Percentiles rank a stretch among this genome's conserved stretches.
phyloP scores from a whole-genome alignment of 2,113 vertebrate genomes.

The Chlorodrepanis virens region DNA sequence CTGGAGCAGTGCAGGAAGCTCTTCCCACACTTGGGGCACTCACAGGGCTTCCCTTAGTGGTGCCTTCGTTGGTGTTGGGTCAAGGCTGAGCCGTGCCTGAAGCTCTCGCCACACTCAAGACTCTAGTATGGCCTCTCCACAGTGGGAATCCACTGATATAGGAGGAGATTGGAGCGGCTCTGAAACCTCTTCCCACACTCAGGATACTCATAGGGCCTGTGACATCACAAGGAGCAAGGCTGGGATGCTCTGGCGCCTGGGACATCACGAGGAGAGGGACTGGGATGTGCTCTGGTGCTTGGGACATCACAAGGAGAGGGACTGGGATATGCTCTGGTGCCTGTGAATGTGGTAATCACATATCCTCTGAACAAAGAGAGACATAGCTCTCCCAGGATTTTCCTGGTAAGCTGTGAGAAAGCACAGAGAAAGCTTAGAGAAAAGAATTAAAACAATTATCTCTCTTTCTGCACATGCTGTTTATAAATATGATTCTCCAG shows the following conservation, averaged over 20 bases:
- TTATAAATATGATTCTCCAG: too few relatives aligned
- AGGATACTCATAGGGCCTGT: background rate
- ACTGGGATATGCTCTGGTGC: too few relatives aligned
- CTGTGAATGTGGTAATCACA: too few relatives aligned
- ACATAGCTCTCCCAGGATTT: too few relatives aligned
- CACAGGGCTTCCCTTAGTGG: background rate
- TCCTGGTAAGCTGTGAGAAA: too few relatives aligned
- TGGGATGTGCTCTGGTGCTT: too few relatives aligned
- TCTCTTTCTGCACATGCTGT: too few relatives aligned
- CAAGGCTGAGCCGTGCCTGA: background rate
- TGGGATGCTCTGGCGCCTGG: background rate
- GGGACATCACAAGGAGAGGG: too few relatives aligned
- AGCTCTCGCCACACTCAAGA: background rate
- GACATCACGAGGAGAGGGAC: too few relatives aligned
- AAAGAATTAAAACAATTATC: too few relatives aligned
- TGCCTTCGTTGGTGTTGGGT: background rate
- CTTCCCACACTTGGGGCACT: fast-evolving
- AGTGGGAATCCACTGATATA: background rate
- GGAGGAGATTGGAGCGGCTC: background rate
- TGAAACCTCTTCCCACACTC: background rate
- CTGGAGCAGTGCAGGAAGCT: fast-evolving
- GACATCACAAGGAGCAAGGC: background rate
- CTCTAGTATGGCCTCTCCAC: background rate
- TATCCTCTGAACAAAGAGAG: too few relatives aligned
- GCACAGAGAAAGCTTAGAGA: too few relatives aligned